These are phyloP conservation scores for Serripes groenlandicus DNA, from an alignment of 2,888 invertebrate genomes.

Conservation along the genomic window DNA sequence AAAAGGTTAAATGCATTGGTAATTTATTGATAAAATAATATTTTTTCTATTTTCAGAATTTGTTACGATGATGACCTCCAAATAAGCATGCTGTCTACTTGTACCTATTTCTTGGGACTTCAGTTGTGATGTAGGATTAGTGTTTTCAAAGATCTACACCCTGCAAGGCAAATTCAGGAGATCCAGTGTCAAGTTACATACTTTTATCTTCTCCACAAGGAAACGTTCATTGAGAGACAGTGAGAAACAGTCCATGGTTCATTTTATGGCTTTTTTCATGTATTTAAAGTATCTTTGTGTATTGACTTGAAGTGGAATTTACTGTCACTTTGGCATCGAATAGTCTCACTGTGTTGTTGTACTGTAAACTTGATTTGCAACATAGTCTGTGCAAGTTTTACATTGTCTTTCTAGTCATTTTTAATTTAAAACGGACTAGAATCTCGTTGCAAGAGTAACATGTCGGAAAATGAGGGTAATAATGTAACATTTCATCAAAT, in stretches of 20 bases:
- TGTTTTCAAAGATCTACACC: conserved; percentile 2
- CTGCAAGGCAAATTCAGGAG: conserved; percentile 5
- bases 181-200: conserved; percentile 1
- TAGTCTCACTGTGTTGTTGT: conserved; percentile 25
- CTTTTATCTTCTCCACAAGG: too few relatives aligned
- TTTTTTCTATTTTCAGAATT: conserved; percentile 76
- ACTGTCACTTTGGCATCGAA: too few relatives aligned
- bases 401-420: conserved; percentile 35
- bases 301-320: too few relatives aligned
- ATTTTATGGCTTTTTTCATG: too few relatives aligned
- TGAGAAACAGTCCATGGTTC: too few relatives aligned
- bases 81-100: conserved; percentile 59
- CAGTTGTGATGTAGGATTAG: conserved; percentile 19
- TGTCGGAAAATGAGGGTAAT: conserved; percentile 10
- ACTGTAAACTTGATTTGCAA: conserved; percentile 33
- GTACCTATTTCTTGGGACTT: conserved; percentile 26
- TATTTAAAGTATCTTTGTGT: too few relatives aligned
- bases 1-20: too few relatives aligned
- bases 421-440: conserved; percentile 6
- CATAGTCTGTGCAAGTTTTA: conserved; percentile 41
- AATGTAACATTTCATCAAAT: conserved; percentile 13
- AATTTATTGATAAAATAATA: too few relatives aligned
- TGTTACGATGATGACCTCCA: conserved; percentile 82
- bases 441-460: conserved; percentile 15
- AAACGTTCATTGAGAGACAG: too few relatives aligned